A percentile compares a stretch with the other conserved stretches of the same genome.
Conservation (phyloP, 2,888 invertebrate species). For the Limenitis camilla region DNA sequence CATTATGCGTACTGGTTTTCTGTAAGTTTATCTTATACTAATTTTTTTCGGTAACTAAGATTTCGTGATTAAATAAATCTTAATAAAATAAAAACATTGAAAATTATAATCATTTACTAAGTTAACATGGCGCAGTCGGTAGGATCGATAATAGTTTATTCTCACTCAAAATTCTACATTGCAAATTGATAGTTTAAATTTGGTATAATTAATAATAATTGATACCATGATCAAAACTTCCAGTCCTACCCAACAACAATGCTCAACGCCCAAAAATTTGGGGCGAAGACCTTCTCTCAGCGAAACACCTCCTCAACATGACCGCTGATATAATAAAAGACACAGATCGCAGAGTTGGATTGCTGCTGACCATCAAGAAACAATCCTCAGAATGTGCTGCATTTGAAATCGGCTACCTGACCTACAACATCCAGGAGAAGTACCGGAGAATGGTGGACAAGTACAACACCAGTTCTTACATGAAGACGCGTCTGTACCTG, state of each 20-base stretch:
- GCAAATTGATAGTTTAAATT: no score
- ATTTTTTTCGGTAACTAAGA: no score
- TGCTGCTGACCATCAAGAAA: constrained; percentile 9
- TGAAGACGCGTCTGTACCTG: constrained; percentile 13
- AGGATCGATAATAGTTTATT: no score
- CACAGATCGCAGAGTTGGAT: constrained; percentile 6
- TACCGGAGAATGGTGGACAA: constrained; percentile 41
- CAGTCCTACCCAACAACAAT: not conserved
- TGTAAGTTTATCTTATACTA: no score
- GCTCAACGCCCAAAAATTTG: not conserved
- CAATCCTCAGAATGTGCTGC: constrained; percentile 8
- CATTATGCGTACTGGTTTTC: no score
- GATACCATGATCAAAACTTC: not conserved
- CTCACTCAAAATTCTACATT: no score
- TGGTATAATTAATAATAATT: no score
- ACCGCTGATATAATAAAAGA: constrained; percentile 22
- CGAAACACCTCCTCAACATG: constrained; percentile 10
- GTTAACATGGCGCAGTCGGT: no score
- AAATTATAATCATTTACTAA: no score
- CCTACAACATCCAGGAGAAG: constrained; percentile 31
- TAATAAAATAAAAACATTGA: no score
- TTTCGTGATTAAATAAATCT: no score
- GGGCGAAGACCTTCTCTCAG: constrained; percentile 5
- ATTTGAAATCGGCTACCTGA: constrained; percentile 25
- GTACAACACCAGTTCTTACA: constrained; percentile 21